Conservation (phyloP, 2,113 vertebrate species). For the Cyanoramphus novaezelandiae region DNA sequence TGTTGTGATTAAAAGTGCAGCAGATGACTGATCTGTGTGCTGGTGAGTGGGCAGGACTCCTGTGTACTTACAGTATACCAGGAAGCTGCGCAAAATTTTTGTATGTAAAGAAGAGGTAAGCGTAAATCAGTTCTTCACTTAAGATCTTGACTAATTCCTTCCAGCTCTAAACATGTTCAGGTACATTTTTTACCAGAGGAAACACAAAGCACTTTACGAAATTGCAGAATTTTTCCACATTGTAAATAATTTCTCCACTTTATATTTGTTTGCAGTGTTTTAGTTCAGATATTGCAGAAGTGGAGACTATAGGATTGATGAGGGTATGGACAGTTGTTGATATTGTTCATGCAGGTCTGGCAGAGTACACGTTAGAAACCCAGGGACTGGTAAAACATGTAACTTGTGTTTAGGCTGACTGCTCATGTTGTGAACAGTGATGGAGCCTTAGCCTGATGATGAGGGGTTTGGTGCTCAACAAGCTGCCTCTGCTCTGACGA, state of each 20-base stretch:
- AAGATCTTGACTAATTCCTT: neutral
- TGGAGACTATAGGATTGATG: neutral
- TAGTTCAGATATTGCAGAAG: neutral
- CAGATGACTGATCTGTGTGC: neutral
- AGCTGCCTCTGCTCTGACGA: neutral
- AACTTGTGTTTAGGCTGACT: neutral
- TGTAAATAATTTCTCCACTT: neutral
- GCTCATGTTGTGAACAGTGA: fast-evolving
- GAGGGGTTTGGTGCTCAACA: neutral
- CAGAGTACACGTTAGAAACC: neutral
- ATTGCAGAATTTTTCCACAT: neutral
- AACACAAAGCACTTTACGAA: neutral
- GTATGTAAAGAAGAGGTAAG: neutral
- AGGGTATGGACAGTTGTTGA: neutral
- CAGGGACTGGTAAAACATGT: fast-evolving
- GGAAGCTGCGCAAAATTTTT: neutral
- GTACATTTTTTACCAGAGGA: neutral
- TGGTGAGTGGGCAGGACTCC: neutral
- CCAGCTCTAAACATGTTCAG: neutral
- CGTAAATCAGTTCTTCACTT: neutral
- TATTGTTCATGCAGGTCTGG: neutral
- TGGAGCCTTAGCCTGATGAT: neutral
- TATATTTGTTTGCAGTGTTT: neutral
- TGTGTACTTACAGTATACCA: neutral
- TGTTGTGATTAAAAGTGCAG: neutral